Percentiles rank a stretch among this genome's conserved stretches.
Conservation (phyloP, 2,888 invertebrate species). For the Cantharis rustica region DNA sequence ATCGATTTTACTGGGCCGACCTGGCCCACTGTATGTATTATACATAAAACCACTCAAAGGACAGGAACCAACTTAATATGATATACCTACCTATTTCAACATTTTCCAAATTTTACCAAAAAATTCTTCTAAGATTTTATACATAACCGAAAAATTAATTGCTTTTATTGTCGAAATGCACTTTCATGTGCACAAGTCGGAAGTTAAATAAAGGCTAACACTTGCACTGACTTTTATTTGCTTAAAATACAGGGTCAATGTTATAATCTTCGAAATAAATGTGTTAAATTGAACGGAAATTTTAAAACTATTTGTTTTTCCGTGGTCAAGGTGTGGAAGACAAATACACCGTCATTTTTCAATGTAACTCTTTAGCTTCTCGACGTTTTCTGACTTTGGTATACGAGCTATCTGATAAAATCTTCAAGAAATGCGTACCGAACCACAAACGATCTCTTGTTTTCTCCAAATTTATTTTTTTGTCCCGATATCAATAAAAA, state of each 20-base stretch:
- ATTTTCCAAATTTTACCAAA: not conserved
- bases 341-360: not conserved
- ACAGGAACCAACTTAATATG: constrained; percentile 23
- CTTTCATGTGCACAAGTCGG: not conserved
- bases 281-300: not conserved
- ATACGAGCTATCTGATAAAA: not conserved
- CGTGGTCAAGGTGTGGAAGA: not conserved
- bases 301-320: not conserved
- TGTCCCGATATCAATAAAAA: not conserved
- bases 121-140: not conserved
- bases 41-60: constrained; percentile 48
- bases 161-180: not conserved
- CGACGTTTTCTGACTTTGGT: not conserved
- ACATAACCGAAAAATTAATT: too few relatives aligned
- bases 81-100: constrained; percentile 8
- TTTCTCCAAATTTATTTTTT: not conserved
- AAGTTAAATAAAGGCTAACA: not conserved
- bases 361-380: not conserved
- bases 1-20: constrained; percentile 53
- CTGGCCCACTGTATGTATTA: constrained; percentile 53
- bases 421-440: not conserved
- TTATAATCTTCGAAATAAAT: not conserved
- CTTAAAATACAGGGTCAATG: not conserved
- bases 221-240: not conserved
- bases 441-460: not conserved